These are phyloP conservation scores for Sebastes matsubarae DNA, from an alignment of 2,797 vertebrate genomes.

Conservation along the genomic window DNA sequence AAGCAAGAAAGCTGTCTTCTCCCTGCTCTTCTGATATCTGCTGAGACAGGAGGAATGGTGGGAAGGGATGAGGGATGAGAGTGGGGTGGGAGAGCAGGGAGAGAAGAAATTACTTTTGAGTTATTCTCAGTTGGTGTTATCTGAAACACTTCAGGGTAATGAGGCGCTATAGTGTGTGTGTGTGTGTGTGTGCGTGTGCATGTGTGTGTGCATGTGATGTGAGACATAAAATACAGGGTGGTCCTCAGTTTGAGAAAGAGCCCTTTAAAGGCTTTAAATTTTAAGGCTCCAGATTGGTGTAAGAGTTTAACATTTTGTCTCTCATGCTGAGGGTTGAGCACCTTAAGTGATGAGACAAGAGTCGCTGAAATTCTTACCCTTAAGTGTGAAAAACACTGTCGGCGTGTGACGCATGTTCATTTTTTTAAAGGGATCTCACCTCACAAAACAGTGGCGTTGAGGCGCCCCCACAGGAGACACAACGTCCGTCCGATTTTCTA, in stretches of 20 bases:
- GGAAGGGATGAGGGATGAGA: constrained; percentile 22
- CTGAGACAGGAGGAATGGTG: constrained; percentile 40
- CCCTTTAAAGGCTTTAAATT: neutral
- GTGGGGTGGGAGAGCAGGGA: neutral
- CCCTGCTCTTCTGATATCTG: constrained; percentile 44
- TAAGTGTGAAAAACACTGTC: neutral
- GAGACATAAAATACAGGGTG: constrained; percentile 9
- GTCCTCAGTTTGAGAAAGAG: neutral
- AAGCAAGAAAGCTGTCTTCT: constrained; percentile 13
- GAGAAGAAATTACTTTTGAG: constrained; percentile 43
- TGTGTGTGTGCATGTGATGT: neutral
- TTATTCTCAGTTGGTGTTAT: constrained; percentile 57
- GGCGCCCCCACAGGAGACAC: no score
- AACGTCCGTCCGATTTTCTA: neutral
- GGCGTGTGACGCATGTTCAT: neutral
- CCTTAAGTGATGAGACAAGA: neutral
- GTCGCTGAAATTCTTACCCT: neutral
- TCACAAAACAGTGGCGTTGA: no score
- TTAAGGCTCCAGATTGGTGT: neutral
- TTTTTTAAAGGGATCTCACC: neutral
- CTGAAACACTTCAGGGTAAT: constrained; percentile 53
- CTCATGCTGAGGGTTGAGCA: neutral
- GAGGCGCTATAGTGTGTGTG: constrained; percentile 1
- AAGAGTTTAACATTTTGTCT: constrained; percentile 13
- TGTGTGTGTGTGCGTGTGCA: neutral